phyloP scores from a whole-genome alignment of 2,113 vertebrate genomes.

The Rhinogobius similis region DNA sequence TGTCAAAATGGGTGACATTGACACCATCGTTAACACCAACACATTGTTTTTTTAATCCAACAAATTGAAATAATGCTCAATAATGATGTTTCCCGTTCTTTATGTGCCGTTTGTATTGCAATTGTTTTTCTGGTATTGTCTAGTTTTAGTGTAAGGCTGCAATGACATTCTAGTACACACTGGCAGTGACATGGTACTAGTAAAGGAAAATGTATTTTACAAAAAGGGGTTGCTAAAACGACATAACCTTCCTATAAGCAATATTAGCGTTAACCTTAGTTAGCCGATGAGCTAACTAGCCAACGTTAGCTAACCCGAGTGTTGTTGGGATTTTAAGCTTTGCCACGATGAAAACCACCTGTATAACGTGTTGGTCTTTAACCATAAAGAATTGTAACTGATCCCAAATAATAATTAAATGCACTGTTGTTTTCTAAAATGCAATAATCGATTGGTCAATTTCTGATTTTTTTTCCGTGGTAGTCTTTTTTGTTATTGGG shows the following conservation, averaged over 20 bases:
- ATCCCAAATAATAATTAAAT: conserved; percentile 12
- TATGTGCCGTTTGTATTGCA: conserved; percentile 41
- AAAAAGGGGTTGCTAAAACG: conserved; percentile 34
- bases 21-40: conserved; percentile 54
- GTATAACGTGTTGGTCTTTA: conserved; percentile 42
- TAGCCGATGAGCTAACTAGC: conserved; percentile 55
- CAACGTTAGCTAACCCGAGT: conserved; percentile 43
- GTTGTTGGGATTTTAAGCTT: conserved; percentile 29
- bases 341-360: conserved; percentile 38
- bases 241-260: conserved; percentile 16
- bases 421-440: not conserved
- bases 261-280: conserved; percentile 16
- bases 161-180: conserved; percentile 18
- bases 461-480: conserved; percentile 43
- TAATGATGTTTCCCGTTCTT: conserved; percentile 44
- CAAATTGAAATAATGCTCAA: conserved; percentile 34
- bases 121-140: conserved; percentile 19
- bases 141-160: conserved; percentile 9
- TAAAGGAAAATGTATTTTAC: conserved; percentile 41
- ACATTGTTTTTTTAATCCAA: conserved; percentile 22
- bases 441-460: conserved; percentile 29
- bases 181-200: conserved; percentile 18
- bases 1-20: conserved; percentile 64
- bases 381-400: conserved; percentile 15
- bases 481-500: conserved; percentile 22